Conservation (phyloP, 2,113 vertebrate species). For the Podarcis muralis region DNA sequence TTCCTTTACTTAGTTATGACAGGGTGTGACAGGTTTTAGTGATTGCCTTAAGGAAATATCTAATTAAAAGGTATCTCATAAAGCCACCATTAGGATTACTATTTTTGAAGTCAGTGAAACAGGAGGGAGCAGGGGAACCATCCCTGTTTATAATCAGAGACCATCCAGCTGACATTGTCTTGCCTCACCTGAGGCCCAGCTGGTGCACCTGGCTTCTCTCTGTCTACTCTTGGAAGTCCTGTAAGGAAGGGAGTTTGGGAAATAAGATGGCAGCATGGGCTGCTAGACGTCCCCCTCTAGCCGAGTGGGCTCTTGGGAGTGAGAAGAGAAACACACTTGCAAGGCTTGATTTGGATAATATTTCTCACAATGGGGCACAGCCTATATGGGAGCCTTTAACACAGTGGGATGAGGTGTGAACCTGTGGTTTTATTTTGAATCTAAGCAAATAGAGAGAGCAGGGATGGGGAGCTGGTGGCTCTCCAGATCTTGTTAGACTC, state of each 20-base stretch:
- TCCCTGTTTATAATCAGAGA: background rate
- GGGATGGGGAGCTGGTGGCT: background rate
- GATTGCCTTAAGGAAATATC: background rate
- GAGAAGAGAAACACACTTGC: background rate
- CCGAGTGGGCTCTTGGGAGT: accelerated
- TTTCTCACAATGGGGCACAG: background rate
- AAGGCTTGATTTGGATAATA: background rate
- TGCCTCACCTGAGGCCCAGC: too few relatives aligned
- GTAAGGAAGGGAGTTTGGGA: too few relatives aligned
- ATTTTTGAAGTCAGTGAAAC: background rate
- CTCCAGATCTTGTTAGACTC: background rate
- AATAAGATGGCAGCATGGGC: background rate
- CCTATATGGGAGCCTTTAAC: background rate
- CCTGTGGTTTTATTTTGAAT: background rate
- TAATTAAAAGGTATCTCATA: background rate
- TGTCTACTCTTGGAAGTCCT: too few relatives aligned
- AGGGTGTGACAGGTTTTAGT: background rate
- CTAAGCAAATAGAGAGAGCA: background rate
- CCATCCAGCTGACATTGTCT: too few relatives aligned
- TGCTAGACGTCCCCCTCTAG: too few relatives aligned
- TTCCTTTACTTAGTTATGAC: too few relatives aligned
- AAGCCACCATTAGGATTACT: too few relatives aligned
- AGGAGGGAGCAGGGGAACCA: background rate
- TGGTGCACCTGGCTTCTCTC: too few relatives aligned
- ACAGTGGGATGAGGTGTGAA: background rate